Evolutionary conservation across 2,888 invertebrate species (phyloP), one percentile per base, ranked within the genome.

Genomic region (Drosophila prostipennis): DNA sequence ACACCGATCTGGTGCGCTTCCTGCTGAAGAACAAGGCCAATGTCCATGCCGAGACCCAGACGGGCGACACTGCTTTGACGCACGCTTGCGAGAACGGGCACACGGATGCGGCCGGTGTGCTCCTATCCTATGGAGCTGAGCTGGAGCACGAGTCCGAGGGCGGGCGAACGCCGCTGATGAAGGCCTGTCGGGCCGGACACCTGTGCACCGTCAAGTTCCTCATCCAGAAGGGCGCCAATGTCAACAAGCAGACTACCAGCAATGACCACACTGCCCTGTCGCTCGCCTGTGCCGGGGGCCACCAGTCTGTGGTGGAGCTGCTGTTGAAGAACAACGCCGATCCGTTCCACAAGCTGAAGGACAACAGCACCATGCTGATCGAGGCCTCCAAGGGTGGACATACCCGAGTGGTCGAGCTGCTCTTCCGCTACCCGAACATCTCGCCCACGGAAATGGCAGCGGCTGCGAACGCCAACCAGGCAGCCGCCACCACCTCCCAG

Each of bases 71-170:
- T 67, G 98, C 99, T 57, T 93, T 99, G 69, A 98, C 98, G 63
- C 98, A 99, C 93, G 99, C 99, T 57, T 98, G 98, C 93, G 99
- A 99, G 93, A 99, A 99, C 93, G 99, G 99, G 0, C 99, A 99
- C 93, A 98, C 98, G 1, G 98, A 98, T 93, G 98, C 99, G 26
- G 98, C 98, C 23, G 98, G 98, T 92, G 94, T 98, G 71, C 94
- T 99, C 65, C 93, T 99, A 77, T 96, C 97, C 77, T 96, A 96
- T 91, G 97, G 97, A 79, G 99, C 98, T 57, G 95, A 97, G 92
- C 93, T 99, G 89, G 98, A 99, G 92, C 98, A 98, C 92, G 98
- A 98, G 93, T 97, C 97, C 48, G 99, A 99, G 92, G 99, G 98
- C 72, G 99, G 99, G 6, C 94, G 98, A 86, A 99, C 99, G 74